These are phyloP conservation scores for Euphydryas editha DNA, from an alignment of 2,888 invertebrate genomes.

Conservation along the genomic window DNA sequence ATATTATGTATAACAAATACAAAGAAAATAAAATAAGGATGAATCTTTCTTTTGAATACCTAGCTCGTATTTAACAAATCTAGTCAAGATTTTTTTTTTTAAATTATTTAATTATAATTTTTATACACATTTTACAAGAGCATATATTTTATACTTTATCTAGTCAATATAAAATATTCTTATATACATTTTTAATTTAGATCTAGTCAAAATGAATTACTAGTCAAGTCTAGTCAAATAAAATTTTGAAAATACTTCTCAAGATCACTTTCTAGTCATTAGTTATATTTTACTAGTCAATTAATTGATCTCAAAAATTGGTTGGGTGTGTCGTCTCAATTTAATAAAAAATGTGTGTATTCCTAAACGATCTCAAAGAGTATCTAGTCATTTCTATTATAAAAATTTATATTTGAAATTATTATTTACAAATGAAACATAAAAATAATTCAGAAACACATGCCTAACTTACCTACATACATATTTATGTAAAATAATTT, in stretches of 20 bases:
- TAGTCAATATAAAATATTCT: neutral
- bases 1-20: no score
- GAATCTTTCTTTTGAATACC: neutral
- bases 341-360: neutral
- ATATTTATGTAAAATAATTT: neutral
- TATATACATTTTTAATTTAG: constrained; percentile 17
- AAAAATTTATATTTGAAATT: constrained; percentile 12
- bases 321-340: neutral
- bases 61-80: neutral
- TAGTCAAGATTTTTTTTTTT: constrained; percentile 10
- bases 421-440: neutral
- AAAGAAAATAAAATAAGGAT: neutral
- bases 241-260: neutral
- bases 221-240: constrained; percentile 19
- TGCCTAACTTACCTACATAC: neutral
- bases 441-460: neutral
- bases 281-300: neutral
- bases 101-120: neutral
- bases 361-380: neutral
- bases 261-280: neutral
- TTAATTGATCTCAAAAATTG: neutral
- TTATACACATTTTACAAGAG: neutral
- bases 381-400: constrained; percentile 37
- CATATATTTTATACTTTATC: neutral
- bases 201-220: constrained; percentile 34